phyloP scores from a whole-genome alignment of 2,113 vertebrate genomes.

The Himantopus leucocephalus region DNA sequence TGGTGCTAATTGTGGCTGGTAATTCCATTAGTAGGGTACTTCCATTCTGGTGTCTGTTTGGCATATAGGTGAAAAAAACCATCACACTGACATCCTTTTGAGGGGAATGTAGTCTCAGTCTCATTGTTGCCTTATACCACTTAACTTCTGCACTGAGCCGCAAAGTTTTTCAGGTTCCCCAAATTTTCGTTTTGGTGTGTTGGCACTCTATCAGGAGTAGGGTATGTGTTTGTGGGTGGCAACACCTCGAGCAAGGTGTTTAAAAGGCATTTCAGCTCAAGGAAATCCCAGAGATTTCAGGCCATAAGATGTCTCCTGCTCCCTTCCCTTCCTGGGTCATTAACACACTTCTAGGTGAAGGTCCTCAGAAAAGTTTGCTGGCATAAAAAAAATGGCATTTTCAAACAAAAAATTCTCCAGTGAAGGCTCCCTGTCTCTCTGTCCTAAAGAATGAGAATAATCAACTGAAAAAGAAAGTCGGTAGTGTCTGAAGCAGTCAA shows the following conservation, averaged over 20 bases:
- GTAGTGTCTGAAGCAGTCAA: background rate
- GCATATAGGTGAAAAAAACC: background rate
- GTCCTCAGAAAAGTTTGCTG: background rate
- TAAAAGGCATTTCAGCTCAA: background rate
- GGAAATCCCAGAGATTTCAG: background rate
- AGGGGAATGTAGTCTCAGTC: background rate
- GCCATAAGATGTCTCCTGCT: background rate
- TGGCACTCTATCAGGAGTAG: accelerated
- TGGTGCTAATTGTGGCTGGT: slow-evolving; percentile 75
- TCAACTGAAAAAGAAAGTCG: background rate
- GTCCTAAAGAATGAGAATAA: background rate
- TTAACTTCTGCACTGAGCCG: background rate
- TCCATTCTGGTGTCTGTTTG: slow-evolving; percentile 63
- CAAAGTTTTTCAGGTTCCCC: background rate
- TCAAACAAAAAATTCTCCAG: background rate
- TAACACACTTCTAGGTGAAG: background rate
- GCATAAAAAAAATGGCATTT: background rate
- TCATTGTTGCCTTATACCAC: background rate
- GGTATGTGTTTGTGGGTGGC: background rate
- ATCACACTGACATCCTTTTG: background rate
- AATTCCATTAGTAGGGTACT: slow-evolving; percentile 67
- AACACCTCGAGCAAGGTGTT: accelerated
- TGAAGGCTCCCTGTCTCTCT: background rate
- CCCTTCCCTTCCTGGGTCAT: background rate
- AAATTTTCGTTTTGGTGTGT: background rate